A percentile compares a stretch with the other conserved stretches of the same genome.
These are phyloP conservation scores for Eupeodes latifasciatus DNA, from an alignment of 2,888 invertebrate species.

Conservation along the genomic window DNA sequence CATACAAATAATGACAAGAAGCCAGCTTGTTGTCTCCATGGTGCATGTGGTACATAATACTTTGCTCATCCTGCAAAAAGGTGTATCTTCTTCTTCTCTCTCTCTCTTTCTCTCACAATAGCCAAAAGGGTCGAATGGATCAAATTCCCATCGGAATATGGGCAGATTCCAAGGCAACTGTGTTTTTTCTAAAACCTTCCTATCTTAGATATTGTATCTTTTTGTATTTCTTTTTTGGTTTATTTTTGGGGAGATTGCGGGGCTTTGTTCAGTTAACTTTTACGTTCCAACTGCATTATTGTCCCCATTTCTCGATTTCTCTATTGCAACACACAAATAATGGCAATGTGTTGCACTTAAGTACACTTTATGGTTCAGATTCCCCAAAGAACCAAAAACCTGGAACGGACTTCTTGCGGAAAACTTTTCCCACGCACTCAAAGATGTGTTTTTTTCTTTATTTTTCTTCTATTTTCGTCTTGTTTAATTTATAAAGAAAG, in stretches of 20 bases:
- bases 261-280: conserved; percentile 66
- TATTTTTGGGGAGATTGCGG: background rate
- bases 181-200: conserved; percentile 10
- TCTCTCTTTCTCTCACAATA: background rate
- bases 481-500: background rate
- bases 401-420: conserved; percentile 56
- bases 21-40: conserved; percentile 58
- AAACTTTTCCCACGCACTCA: conserved; percentile 40
- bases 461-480: background rate
- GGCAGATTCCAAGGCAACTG: conserved; percentile 20
- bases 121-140: conserved; percentile 48
- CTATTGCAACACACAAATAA: conserved; percentile 66
- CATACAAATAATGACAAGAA: conserved; percentile 47
- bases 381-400: conserved; percentile 42
- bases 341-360: conserved; percentile 75
- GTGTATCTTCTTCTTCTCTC: background rate
- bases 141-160: conserved; percentile 67
- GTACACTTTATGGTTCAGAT: conserved; percentile 68
- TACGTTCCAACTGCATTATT: conserved; percentile 67
- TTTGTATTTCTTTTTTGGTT: background rate
- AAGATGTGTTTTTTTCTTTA: background rate
- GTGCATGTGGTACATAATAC: conserved; percentile 27
- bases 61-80: conserved; percentile 36
- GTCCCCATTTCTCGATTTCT: conserved; percentile 73
- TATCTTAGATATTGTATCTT: conserved; percentile 9